Percentiles rank a stretch among this genome's conserved stretches.
Conservation (phyloP, 2,797 vertebrate genomes). For the Ptychobarbus kaznakovi region DNA sequence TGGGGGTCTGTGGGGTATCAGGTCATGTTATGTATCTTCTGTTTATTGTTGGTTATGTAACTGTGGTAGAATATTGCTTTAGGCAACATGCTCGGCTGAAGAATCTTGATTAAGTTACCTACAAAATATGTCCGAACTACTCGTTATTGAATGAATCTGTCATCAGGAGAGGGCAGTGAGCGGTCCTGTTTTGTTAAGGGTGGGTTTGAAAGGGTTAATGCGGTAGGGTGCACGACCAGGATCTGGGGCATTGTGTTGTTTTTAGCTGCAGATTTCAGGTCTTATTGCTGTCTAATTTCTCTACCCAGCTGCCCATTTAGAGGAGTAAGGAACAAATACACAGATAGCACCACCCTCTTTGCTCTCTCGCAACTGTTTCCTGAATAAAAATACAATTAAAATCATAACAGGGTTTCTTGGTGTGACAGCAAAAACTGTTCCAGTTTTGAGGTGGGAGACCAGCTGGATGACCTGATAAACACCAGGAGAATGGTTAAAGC, state of each 20-base stretch:
- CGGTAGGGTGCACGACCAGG: not conserved
- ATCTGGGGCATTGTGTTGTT: constrained; percentile 31
- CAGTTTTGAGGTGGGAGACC: not conserved
- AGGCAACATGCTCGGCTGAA: constrained; percentile 21
- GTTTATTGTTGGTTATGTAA: constrained; percentile 35
- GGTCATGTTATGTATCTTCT: constrained; percentile 39
- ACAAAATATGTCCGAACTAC: not conserved
- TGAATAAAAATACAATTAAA: not conserved
- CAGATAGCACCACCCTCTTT: constrained; percentile 1
- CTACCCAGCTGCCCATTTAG: constrained; percentile 27
- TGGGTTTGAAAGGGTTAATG: not conserved
- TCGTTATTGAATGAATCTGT: constrained; percentile 24
- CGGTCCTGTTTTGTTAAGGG: not conserved
- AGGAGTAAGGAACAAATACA: constrained; percentile 16
- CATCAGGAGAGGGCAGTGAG: constrained; percentile 25
- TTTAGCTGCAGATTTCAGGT: constrained; percentile 31
- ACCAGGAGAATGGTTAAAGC: not conserved
- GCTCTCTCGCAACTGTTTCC: not conserved
- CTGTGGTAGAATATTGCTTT: constrained; percentile 13
- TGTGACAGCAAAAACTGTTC: not conserved
- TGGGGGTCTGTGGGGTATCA: constrained; percentile 15
- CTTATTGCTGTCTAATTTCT: constrained; percentile 22
- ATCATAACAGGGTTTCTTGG: not conserved
- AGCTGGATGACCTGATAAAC: not conserved
- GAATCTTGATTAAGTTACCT: constrained; percentile 23